A percentile compares a stretch with the other conserved stretches of the same genome.
Conservation (phyloP, 2,113 vertebrate genomes). For the Gopherus flavomarginatus region DNA sequence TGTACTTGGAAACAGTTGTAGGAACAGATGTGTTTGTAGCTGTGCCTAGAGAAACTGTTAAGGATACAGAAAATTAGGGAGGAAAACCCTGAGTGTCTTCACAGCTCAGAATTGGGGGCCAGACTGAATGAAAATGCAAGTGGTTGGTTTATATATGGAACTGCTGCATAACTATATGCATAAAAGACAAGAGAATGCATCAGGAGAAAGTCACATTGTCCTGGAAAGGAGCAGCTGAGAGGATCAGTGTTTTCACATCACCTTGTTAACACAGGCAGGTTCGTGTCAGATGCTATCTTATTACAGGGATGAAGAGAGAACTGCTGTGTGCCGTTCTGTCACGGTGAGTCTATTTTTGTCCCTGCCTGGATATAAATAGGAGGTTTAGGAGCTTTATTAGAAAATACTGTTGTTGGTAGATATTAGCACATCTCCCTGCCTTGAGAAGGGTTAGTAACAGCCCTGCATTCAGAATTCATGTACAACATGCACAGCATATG, state of each 20-base stretch:
- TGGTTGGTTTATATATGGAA: neutral
- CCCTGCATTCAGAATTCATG: neutral
- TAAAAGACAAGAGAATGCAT: neutral
- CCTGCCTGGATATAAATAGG: neutral
- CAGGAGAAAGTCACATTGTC: conserved; percentile 17
- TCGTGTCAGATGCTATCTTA: neutral
- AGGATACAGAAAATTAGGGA: neutral
- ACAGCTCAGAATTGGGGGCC: neutral
- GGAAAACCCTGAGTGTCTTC: neutral
- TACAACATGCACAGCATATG: neutral
- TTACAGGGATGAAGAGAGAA: conserved; percentile 1
- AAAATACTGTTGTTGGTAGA: neutral
- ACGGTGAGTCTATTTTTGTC: neutral
- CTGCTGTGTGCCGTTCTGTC: neutral
- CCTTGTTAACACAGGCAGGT: neutral
- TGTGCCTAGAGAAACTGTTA: neutral
- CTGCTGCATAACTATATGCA: fast-evolving
- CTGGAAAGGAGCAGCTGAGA: conserved; percentile 14
- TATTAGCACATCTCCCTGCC: neutral
- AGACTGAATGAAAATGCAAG: neutral
- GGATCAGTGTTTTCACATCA: neutral
- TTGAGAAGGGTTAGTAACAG: neutral
- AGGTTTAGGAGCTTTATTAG: neutral
- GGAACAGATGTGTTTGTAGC: neutral
- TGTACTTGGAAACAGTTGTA: neutral